Percentiles rank a stretch among this genome's conserved stretches.
Conservation (phyloP, 2,113 vertebrate species). For the Talpa occidentalis region DNA sequence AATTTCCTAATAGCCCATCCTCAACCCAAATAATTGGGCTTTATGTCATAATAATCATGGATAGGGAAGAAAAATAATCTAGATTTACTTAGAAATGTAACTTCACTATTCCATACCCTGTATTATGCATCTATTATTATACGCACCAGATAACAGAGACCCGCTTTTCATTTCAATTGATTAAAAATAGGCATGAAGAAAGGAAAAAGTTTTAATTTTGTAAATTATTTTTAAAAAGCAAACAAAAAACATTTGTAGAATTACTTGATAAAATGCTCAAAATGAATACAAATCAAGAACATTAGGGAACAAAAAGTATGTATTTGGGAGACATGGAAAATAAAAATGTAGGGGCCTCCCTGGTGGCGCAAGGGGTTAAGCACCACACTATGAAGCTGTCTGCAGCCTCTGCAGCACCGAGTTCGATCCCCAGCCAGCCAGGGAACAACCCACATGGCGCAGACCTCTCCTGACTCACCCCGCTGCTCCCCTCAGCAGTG, state of each 20-base stretch:
- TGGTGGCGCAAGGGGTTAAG: no score
- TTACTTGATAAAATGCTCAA: constrained; percentile 24
- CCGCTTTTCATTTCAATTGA: not conserved
- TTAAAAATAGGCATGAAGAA: not conserved
- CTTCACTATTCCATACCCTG: not conserved
- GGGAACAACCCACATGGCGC: no score
- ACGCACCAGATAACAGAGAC: not conserved
- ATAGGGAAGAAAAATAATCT: not conserved
- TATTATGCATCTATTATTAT: not conserved
- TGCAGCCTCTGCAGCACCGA: no score
- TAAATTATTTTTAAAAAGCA: constrained; percentile 16
- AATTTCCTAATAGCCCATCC: not conserved
- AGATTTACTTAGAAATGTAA: constrained; percentile 30
- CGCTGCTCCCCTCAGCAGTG: no score
- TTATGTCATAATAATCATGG: not conserved
- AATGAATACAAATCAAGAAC: constrained; percentile 11
- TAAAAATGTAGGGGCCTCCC: no score
- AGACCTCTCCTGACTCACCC: no score
- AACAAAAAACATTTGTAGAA: constrained; percentile 38
- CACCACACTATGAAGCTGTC: no score
- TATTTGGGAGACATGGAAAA: not conserved
- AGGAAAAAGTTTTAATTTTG: constrained; percentile 31
- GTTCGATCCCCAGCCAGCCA: no score
- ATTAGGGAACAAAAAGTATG: not conserved
- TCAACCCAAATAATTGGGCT: constrained; percentile 5